phyloP scores from a whole-genome alignment of 2,888 invertebrate genomes.

The Mantis religiosa region DNA sequence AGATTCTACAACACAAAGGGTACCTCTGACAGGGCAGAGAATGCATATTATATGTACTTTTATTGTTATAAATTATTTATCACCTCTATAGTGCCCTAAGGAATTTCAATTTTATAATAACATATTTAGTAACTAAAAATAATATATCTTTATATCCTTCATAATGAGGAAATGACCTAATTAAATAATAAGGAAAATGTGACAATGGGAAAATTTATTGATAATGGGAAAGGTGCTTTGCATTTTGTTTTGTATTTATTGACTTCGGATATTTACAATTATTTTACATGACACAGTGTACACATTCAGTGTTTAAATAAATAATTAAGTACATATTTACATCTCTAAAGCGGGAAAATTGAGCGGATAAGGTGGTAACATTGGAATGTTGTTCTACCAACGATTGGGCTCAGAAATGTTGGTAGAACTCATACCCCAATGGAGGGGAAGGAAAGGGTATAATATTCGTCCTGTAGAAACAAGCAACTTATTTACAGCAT shows the following conservation, averaged over 20 bases:
- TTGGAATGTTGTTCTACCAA: neutral
- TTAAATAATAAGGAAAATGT: too few relatives aligned
- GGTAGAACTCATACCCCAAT: neutral
- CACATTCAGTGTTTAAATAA: neutral
- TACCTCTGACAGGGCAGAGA: too few relatives aligned
- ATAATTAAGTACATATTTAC: neutral
- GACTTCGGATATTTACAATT: neutral
- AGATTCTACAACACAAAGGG: too few relatives aligned
- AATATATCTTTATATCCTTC: too few relatives aligned
- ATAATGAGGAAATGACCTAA: too few relatives aligned
- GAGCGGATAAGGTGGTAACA: neutral
- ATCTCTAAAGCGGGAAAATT: neutral
- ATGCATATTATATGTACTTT: too few relatives aligned
- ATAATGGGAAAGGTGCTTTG: neutral
- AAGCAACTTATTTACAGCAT: neutral
- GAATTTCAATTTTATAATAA: too few relatives aligned
- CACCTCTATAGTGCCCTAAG: too few relatives aligned
- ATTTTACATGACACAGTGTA: neutral
- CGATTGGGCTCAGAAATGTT: neutral
- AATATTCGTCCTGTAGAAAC: neutral
- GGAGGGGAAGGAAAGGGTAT: neutral
- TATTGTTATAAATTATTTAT: too few relatives aligned
- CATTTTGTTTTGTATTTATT: neutral
- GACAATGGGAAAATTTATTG: too few relatives aligned
- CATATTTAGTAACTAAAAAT: too few relatives aligned